Evolutionary conservation across 2,888 invertebrate species (phyloP), one percentile per base, ranked within the genome.

Genomic region (Blastobasis lacticolella): DNA sequence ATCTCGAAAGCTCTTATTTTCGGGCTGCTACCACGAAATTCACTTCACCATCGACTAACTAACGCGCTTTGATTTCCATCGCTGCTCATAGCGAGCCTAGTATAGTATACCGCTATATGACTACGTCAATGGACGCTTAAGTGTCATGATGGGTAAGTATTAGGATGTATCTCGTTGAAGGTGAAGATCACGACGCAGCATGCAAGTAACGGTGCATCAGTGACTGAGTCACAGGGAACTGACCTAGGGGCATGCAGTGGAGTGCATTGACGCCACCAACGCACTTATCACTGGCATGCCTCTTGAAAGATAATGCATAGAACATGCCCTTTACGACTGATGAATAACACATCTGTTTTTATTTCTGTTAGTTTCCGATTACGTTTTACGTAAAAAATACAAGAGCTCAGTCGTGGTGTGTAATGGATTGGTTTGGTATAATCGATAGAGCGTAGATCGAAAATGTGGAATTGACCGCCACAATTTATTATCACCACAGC

Each of bases 201-300:
- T 75, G 69, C 75, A 75, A 66, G 78, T 87, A 87, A 88, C 86
- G 85, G 87, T 86, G 85, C 81, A 84, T 75, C 62, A 71, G 69
- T 67, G 80, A 73, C 78, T 85, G 83, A 86, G 69, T 87, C 85
- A 85, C 78, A 78, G 87, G 85, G 87, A 87, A 88, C 88, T 88
- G 88, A 87, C 88, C 88, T 88, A 87, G 79, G 79, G 72, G 78
- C 84, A 83, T 84, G 84, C 80, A 81, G 73, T 67, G 63, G 83
- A 81, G 87, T 87, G 86, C 87, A 84, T 87, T 87, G 87, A 88
- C 87, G 85, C 64, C 69, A 69, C 72, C 75, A 69, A 70, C 75
- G 78, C 79, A 81, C 82, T 83, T 87, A 87, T 86, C 84, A 75
- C 75, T 73, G 73, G 80, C 75, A 84, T 86, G 85, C 79, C 81